Evolutionary conservation across 2,888 invertebrate genomes (phyloP).

Genomic region (Agonum fuliginosum): DNA sequence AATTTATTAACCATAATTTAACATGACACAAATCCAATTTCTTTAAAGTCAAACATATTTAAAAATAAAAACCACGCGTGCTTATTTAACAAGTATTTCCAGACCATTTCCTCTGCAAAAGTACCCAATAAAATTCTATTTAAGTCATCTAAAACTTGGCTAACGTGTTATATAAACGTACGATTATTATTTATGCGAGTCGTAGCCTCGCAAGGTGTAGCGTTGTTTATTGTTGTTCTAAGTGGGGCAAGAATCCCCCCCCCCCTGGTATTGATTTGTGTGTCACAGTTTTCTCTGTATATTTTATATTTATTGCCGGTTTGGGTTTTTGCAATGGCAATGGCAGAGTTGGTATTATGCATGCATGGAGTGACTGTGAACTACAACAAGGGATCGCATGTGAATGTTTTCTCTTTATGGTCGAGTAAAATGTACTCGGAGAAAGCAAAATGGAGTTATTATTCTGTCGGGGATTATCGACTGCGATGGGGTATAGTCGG

Average conservation of each 20-base stretch:
- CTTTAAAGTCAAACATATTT: neutral
- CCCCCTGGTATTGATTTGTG: conserved; percentile 38
- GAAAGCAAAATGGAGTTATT: conserved; percentile 41
- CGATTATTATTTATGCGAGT: conserved; percentile 13
- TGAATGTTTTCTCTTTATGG: conserved; percentile 3
- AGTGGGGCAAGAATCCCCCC: conserved; percentile 8
- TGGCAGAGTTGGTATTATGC: conserved; percentile 32
- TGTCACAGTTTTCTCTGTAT: conserved; percentile 42
- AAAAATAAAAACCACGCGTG: no score
- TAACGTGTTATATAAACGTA: conserved; percentile 5
- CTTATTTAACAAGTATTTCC: no score
- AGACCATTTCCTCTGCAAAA: neutral
- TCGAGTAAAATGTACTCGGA: no score
- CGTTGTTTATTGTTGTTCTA: conserved; percentile 23
- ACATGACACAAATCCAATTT: neutral
- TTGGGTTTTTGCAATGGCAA: conserved; percentile 33
- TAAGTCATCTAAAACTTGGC: conserved; percentile 13
- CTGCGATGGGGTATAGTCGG: conserved; percentile 2
- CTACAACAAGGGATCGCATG: conserved; percentile 26
- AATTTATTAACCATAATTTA: neutral
- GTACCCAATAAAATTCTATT: conserved; percentile 9
- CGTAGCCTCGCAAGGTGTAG: conserved; percentile 12
- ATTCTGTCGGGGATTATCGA: conserved; percentile 25
- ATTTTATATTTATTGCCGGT: conserved; percentile 48
- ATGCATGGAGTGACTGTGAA: conserved; percentile 16